Percentiles rank a stretch among this genome's conserved stretches.
Evolutionary conservation across 2,888 invertebrate species (phyloP).

Genomic region (Heliconius charithonia): DNA sequence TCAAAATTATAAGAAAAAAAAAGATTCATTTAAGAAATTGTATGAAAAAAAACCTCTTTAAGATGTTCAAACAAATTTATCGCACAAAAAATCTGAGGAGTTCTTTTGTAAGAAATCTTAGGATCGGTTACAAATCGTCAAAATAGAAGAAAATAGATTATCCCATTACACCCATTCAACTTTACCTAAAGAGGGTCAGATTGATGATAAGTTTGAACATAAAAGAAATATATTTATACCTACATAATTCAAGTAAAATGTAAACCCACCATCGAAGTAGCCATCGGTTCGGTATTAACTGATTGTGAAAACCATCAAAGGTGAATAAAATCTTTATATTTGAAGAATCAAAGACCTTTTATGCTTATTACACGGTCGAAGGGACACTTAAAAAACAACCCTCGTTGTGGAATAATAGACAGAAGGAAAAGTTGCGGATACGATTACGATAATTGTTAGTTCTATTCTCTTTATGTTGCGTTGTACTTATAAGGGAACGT

Average conservation of each 20-base stretch:
- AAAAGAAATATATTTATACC: constrained; percentile 28
- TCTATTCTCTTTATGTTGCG: constrained; percentile 41
- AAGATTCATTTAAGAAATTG: neutral
- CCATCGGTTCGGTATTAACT: constrained; percentile 58
- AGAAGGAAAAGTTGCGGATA: constrained; percentile 52
- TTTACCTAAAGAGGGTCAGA: constrained; percentile 30
- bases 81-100: constrained; percentile 1
- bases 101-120: constrained; percentile 7
- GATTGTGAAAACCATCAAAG: constrained; percentile 67
- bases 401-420: constrained; percentile 42
- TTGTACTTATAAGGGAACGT: neutral
- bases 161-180: constrained; percentile 28
- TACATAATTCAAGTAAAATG: constrained; percentile 18
- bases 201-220: constrained; percentile 32
- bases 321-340: constrained; percentile 68
- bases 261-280: constrained; percentile 52
- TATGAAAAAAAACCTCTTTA: constrained; percentile 17
- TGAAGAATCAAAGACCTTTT: constrained; percentile 76
- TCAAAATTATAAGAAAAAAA: neutral
- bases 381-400: constrained; percentile 55
- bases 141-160: constrained; percentile 36
- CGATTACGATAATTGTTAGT: constrained; percentile 62
- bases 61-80: constrained; percentile 4
- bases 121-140: constrained; percentile 32
- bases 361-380: constrained; percentile 74